phyloP scores from a whole-genome alignment of 2,888 invertebrate genomes.

The Podotricha telesiphe region DNA sequence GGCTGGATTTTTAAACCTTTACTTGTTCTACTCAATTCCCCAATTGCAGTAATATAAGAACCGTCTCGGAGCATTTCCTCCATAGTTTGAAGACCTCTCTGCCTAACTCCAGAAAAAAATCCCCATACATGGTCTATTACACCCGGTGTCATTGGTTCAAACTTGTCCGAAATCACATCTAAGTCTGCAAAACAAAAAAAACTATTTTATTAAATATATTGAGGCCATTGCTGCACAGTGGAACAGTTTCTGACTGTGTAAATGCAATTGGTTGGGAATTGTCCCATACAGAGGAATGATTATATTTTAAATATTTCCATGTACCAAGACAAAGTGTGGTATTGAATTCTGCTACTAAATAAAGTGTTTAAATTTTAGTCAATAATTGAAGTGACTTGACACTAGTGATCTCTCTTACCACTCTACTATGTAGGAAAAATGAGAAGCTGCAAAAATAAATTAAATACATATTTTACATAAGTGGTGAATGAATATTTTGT shows the following conservation, averaged over 20 bases:
- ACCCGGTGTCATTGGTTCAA: conserved; percentile 89
- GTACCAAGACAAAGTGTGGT: no score
- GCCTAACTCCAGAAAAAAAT: conserved; percentile 92
- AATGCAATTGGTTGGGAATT: no score
- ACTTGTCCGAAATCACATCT: conserved; percentile 92
- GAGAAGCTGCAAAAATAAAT: no score
- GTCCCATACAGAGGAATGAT: no score
- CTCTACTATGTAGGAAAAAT: no score
- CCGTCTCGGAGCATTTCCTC: conserved; percentile 94
- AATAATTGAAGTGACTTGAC: no score
- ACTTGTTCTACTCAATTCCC: conserved; percentile 87
- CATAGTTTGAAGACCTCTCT: conserved; percentile 92
- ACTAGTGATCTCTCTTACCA: no score
- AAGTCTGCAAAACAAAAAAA: conserved; percentile 78
- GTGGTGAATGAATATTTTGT: background rate
- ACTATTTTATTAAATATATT: background rate
- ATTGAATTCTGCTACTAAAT: no score
- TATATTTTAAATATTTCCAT: no score
- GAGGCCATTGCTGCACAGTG: no score
- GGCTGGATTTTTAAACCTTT: conserved; percentile 88
- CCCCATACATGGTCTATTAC: conserved; percentile 93
- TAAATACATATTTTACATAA: no score
- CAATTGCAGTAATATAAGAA: conserved; percentile 90
- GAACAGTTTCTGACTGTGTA: background rate
- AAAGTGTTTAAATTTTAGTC: no score